Percentiles rank a stretch among this genome's conserved stretches.
phyloP scores from a whole-genome alignment of 2,888 invertebrate genomes.

The Synanthedon tipuliformis region DNA sequence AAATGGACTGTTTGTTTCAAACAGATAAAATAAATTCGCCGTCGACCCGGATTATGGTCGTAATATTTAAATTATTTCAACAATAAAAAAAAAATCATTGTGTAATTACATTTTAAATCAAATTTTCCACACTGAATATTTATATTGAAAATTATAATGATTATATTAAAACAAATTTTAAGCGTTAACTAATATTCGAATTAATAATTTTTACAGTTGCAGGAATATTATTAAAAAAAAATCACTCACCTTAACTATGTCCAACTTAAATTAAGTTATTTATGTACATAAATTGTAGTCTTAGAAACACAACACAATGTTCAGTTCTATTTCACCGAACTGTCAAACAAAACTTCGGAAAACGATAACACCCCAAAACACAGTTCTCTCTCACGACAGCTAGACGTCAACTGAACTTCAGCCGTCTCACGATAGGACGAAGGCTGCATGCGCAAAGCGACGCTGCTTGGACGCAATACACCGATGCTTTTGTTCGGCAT shows the following conservation, averaged over 20 bases:
- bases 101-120: too few relatives aligned
- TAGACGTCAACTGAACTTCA: constrained; percentile 34
- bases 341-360: constrained; percentile 28
- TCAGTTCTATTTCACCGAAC: constrained; percentile 14
- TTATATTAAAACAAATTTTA: too few relatives aligned
- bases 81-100: too few relatives aligned
- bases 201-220: background rate
- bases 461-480: background rate
- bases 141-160: too few relatives aligned
- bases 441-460: constrained; percentile 38
- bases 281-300: background rate
- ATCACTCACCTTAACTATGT: background rate
- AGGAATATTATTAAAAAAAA: background rate
- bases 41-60: too few relatives aligned
- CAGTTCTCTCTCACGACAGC: constrained; percentile 23
- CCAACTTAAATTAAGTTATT: background rate
- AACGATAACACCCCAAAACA: constrained; percentile 12
- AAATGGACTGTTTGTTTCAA: too few relatives aligned
- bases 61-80: too few relatives aligned
- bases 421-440: constrained; percentile 29
- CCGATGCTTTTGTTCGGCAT: background rate
- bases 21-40: too few relatives aligned
- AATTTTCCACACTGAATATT: too few relatives aligned
- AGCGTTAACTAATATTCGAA: background rate
- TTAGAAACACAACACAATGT: background rate